phyloP scores from a whole-genome alignment of 2,888 invertebrate genomes.

The Pristionchus arcanus region DNA sequence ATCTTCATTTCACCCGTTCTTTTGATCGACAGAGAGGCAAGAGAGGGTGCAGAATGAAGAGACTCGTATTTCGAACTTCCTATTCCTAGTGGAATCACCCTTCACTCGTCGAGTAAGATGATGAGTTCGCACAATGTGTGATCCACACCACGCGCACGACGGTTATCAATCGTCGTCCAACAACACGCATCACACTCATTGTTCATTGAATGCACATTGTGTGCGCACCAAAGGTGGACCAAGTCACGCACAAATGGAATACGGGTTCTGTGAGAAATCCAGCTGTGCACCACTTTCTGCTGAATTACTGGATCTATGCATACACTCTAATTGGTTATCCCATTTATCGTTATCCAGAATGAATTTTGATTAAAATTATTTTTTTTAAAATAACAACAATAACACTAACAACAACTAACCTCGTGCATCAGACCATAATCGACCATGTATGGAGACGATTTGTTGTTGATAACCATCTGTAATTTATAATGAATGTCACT shows the following conservation, averaged over 20 bases:
- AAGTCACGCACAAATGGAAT: background rate
- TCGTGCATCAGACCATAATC: slow-evolving; percentile 36
- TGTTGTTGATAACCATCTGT: slow-evolving; percentile 32
- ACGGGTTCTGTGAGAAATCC: background rate
- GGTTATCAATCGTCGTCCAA: background rate
- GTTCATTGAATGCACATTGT: background rate
- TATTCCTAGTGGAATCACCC: too few species aligned
- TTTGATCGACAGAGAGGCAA: background rate
- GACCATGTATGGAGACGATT: slow-evolving; percentile 41
- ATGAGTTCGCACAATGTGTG: background rate
- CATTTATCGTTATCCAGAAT: too few species aligned
- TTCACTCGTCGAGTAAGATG: too few species aligned
- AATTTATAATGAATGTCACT: background rate
- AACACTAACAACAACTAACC: background rate
- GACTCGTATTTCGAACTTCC: background rate
- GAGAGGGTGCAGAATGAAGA: background rate
- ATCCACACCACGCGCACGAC: background rate
- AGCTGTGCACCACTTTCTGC: background rate
- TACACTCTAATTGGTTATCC: too few species aligned
- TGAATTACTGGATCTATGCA: too few species aligned
- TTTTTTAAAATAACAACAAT: background rate
- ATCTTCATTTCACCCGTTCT: background rate
- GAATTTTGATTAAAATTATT: too few species aligned
- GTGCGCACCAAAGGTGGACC: background rate
- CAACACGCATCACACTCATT: background rate